Percentiles rank a stretch among this genome's conserved stretches.
phyloP scores from a whole-genome alignment of 2,888 invertebrate species.

The Cremastinae sp. region DNA sequence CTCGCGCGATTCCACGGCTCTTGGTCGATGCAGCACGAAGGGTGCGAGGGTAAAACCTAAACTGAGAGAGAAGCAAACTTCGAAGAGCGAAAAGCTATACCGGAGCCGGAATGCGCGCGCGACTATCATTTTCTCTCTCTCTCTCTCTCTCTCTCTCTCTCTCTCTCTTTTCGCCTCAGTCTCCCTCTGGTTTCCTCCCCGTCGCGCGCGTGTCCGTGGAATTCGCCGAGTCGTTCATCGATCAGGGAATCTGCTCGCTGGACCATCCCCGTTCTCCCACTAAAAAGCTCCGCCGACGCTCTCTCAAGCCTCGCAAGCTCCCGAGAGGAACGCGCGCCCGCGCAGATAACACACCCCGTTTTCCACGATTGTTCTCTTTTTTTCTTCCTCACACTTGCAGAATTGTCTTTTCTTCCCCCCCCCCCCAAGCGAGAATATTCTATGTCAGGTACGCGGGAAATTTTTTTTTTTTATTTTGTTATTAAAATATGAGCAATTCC shows the following conservation, averaged over 20 bases:
- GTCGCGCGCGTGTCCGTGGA: constrained; percentile 61
- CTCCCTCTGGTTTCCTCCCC: not conserved
- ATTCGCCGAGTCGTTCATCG: constrained; percentile 71
- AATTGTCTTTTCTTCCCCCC: no score
- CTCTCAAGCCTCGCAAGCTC: not conserved
- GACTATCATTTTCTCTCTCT: not conserved
- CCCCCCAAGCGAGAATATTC: no score
- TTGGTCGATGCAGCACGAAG: constrained; percentile 48
- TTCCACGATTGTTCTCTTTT: not conserved
- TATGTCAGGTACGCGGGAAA: no score
- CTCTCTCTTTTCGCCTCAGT: not conserved
- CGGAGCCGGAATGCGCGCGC: constrained; percentile 58
- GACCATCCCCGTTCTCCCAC: constrained; percentile 74
- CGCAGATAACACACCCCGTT: constrained; percentile 26
- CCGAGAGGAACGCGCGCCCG: constrained; percentile 27
- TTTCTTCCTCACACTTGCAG: no score
- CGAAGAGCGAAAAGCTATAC: constrained; percentile 55
- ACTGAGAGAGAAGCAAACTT: constrained; percentile 65
- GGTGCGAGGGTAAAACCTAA: constrained; percentile 66
- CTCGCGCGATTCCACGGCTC: constrained; percentile 33
- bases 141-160: constrained; percentile 1
- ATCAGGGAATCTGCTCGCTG: constrained; percentile 79
- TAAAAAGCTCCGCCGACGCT: constrained; percentile 30
- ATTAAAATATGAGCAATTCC: no score
- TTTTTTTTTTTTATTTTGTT: no score